phyloP scores from a whole-genome alignment of 2,113 vertebrate species.

The Delphinapterus leucas region DNA sequence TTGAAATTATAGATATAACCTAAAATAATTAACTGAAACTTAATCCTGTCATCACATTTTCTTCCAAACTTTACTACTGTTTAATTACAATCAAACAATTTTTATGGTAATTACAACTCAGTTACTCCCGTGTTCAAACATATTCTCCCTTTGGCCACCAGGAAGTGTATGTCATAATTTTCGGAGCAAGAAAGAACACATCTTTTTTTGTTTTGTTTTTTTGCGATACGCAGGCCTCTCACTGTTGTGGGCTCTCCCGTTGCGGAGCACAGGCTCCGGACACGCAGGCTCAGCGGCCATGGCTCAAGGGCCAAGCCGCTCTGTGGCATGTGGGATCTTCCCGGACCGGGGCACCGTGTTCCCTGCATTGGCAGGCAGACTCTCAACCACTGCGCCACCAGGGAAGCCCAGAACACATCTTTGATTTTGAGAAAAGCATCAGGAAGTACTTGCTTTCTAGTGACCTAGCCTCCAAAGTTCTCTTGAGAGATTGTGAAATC shows the following conservation, averaged over 20 bases:
- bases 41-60: background rate
- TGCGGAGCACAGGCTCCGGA: too few species aligned
- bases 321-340: fast-evolving
- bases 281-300: too few species aligned
- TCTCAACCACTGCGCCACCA: too few species aligned
- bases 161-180: background rate
- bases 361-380: too few species aligned
- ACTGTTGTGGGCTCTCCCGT: too few species aligned
- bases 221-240: too few species aligned
- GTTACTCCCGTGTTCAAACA: background rate
- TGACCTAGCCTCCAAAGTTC: background rate
- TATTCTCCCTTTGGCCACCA: background rate
- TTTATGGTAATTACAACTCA: background rate
- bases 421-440: background rate
- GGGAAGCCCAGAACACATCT: too few species aligned
- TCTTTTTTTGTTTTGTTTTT: too few species aligned
- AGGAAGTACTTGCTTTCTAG: background rate
- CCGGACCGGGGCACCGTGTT: too few species aligned
- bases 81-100: background rate
- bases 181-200: background rate
- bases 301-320: too few species aligned
- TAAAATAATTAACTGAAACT: background rate
- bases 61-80: background rate
- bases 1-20: background rate
- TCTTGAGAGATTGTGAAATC: background rate